Conservation (phyloP, 2,888 invertebrate genomes). For the Nebria brevicollis region DNA sequence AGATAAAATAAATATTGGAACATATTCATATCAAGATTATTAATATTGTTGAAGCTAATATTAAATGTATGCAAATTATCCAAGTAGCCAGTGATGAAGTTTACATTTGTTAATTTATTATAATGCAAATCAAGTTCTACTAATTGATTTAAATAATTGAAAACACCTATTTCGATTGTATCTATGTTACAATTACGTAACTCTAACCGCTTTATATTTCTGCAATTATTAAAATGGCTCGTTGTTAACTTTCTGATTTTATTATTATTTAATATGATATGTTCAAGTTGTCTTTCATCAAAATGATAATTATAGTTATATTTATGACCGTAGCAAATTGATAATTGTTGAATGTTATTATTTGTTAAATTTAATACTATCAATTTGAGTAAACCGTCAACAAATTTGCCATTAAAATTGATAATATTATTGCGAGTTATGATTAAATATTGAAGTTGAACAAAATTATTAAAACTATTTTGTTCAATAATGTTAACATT, state of each 20-base stretch:
- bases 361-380: slow-evolving; percentile 7
- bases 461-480: not conserved
- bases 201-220: slow-evolving; percentile 9
- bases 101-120: slow-evolving; percentile 22
- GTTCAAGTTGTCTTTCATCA: not conserved
- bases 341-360: not conserved
- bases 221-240: slow-evolving; percentile 13
- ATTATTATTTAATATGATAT: slow-evolving; percentile 24
- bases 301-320: slow-evolving; percentile 19
- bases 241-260: not conserved
- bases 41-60: slow-evolving; percentile 19
- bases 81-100: not conserved
- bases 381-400: not conserved
- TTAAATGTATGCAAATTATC: not conserved
- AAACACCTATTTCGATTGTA: slow-evolving; percentile 8
- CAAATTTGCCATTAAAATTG: slow-evolving; percentile 17
- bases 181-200: not conserved
- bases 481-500: not conserved
- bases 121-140: slow-evolving; percentile 9
- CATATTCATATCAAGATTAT: not conserved
- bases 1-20: slow-evolving; percentile 4
- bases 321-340: not conserved
- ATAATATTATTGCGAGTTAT: slow-evolving; percentile 17
- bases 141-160: slow-evolving; percentile 5
- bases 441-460: slow-evolving; percentile 2